phyloP scores from a whole-genome alignment of 35 echinoderm and acorn worm genomes.

The Heliocidaris tuberculata region DNA sequence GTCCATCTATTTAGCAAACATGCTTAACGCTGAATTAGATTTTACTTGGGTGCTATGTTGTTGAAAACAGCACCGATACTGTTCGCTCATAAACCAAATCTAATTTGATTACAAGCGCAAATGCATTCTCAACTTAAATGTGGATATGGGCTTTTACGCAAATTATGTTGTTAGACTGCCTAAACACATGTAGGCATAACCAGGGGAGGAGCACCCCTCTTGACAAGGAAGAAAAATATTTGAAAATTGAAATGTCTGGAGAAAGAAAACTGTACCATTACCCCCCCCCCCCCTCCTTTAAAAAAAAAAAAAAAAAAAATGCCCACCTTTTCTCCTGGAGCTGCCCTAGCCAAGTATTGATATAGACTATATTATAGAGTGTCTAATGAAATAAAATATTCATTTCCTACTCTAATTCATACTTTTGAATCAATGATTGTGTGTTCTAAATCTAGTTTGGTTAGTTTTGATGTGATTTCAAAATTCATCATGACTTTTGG shows the following conservation, averaged over 20 bases:
- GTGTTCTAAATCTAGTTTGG: neutral
- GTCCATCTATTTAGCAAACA: neutral
- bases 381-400: neutral
- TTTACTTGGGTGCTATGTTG: neutral
- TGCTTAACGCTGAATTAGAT: conserved; percentile 12
- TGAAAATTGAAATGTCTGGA: no score
- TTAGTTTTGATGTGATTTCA: neutral
- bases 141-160: no score
- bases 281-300: no score
- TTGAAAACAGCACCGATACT: neutral
- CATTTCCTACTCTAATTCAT: neutral
- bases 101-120: neutral
- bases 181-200: no score
- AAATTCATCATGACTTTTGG: neutral
- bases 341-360: no score
- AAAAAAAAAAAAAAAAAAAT: no score
- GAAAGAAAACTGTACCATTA: no score
- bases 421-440: neutral
- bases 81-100: neutral
- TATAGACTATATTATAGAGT: neutral
- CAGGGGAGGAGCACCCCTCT: no score
- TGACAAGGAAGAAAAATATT: no score
- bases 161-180: no score
- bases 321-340: no score
- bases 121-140: no score